These are phyloP conservation scores for Megalurothrips usitatus DNA, from an alignment of 2,888 invertebrate species.

Conservation along the genomic window DNA sequence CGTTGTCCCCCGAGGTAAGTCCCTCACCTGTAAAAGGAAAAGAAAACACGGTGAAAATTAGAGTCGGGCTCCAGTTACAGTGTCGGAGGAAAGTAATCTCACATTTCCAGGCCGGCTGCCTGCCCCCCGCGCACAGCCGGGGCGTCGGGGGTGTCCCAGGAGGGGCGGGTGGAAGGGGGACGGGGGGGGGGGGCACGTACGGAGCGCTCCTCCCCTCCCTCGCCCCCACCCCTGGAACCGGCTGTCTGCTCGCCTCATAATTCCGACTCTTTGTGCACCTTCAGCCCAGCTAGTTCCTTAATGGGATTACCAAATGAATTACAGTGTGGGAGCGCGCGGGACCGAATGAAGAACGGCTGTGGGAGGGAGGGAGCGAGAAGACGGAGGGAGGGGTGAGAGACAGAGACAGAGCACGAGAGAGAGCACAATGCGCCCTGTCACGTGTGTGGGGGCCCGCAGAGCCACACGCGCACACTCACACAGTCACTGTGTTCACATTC, in stretches of 20 bases:
- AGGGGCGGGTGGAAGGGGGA: neutral
- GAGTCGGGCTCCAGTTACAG: too few species aligned
- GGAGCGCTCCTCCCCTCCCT: neutral
- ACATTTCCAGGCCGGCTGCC: too few species aligned
- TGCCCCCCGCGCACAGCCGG: too few species aligned
- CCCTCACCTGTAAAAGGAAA: too few species aligned
- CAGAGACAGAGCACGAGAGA: neutral
- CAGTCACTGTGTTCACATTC: neutral
- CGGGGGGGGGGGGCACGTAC: neutral
- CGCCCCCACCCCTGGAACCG: neutral
- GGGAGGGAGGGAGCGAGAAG: neutral
- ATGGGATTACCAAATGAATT: constrained; percentile 24
- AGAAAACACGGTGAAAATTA: too few species aligned
- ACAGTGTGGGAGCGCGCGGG: neutral
- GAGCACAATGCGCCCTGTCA: neutral
- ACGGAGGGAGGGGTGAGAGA: neutral
- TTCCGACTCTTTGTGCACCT: constrained; percentile 16
- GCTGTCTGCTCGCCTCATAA: neutral
- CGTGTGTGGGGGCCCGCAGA: too few species aligned
- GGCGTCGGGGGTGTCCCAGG: neutral
- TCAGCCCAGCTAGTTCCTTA: neutral
- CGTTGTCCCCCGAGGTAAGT: too few species aligned
- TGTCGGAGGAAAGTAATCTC: too few species aligned
- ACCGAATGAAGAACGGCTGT: neutral
- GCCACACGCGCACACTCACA: neutral